Conservation (phyloP, 2,113 vertebrate species). For the Loxodonta africana region DNA sequence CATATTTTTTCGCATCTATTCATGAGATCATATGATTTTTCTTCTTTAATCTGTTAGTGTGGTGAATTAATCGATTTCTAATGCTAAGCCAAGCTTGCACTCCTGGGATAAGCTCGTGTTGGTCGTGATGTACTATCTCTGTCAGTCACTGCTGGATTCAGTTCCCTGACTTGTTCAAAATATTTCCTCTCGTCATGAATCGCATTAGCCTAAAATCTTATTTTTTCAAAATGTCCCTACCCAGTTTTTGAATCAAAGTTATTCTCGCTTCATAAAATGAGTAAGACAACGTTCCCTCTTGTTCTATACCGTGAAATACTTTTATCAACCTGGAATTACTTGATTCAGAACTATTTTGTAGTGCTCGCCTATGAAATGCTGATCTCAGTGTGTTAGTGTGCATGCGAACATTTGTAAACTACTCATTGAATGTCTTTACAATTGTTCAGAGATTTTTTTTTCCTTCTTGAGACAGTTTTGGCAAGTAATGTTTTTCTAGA, state of each 20-base stretch:
- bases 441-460: neutral
- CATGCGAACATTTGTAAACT: neutral
- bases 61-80: neutral
- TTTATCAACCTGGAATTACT: neutral
- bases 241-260: neutral
- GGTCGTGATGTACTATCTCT: neutral
- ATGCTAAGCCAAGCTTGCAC: neutral
- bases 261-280: neutral
- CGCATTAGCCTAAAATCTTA: neutral
- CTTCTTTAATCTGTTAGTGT: neutral
- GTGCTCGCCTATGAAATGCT: neutral
- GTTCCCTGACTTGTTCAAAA: neutral
- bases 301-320: neutral
- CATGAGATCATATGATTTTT: neutral
- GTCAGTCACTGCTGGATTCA: neutral
- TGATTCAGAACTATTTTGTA: neutral
- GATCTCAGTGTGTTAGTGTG: too few species aligned
- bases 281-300: neutral
- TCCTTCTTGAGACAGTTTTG: neutral
- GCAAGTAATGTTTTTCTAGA: neutral
- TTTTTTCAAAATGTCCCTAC: neutral
- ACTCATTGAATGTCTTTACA: neutral
- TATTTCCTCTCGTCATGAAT: neutral
- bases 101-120: neutral
- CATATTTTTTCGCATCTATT: neutral